Base-by-base conservation (phyloP, 2,113 vertebrate species). In the Lycaon pictus region DNA sequence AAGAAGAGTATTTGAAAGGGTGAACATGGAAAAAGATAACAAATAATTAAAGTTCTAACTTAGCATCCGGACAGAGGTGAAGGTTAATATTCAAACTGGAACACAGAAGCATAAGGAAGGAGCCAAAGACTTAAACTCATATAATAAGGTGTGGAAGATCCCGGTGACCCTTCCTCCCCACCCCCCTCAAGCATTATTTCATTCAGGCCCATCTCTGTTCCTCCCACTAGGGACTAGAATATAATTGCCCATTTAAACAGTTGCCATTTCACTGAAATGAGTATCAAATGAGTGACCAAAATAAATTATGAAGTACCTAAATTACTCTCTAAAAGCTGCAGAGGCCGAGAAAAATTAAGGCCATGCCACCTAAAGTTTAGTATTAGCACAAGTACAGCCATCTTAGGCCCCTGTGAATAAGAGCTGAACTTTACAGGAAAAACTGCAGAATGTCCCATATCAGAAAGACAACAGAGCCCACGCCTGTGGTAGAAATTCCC, bases 61-160 rank as follows among this genome's bases (percentile, higher is more conserved):
- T 82, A 81, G n/a, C 60, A 63, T 58, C 20, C 88, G 74, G 96
- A 86, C 16, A 84, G 81, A 96, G 83, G 89, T 32, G 88, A 53
- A 93, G 29, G 77, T 22, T 92, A 51, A 55, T 56, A 58, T 60
- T 55, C 71, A 95, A 87, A 27, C 88, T 88, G 37, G 79, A 95
- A 37, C 86, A 82, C 9, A 85, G 11, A 81, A n/a, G 74, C 35
- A 12, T 48, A 53, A 22, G 55, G 25, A 97, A 89, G 53, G 67
- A 90, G 67, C 20, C 3, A 91, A 85, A 25, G 4, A 63, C 20
- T 96, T 43, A 53, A 25, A 55, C 48, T 23, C 55, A 43, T 13
- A 17, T 5, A 55, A 1, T 15, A 19, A 93, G 51, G 29, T 29
- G 17, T 55, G 23, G 20, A 56, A 80, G 29, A 86, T 37, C 85